Base-by-base conservation (phyloP, 2,113 vertebrate species). In the Serinus canaria region DNA sequence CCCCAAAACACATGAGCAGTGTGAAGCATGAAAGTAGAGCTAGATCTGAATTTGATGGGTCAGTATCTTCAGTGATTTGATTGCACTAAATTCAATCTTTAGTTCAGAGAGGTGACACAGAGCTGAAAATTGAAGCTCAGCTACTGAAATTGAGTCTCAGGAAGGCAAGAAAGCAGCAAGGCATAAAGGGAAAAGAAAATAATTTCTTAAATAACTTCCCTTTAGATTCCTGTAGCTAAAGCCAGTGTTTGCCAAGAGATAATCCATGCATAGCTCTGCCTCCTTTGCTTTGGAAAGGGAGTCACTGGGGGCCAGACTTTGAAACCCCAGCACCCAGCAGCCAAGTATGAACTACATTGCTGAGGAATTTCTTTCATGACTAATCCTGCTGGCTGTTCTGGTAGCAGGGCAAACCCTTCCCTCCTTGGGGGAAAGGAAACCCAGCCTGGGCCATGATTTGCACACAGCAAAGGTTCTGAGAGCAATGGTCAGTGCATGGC, bases 91-190 rank as follows among this genome's bases (percentile, higher is more conserved):
- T 94, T 93, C 68, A 91, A 92, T 93, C 60, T 83, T 74, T 70
- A 63, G 56, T 77, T 88, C 92, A 90, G 72, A 92, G 87, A 82
- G 47, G 92, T 72, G 75, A 67, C 68, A 79, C 37, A 30, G 90
- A 95, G 84, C 70, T 88, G 94, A 88, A 95, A 95, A 94, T 73
- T 91, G 76, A 93, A 89, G 31, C 53, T 95, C 70, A 73, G 67
- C 35, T 87, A 19, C 8, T 73, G 49, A 92, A 96, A 91, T 88
- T 64, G 86, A 85, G 39, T 82, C 46, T 87, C 53, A 17, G 90
- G 58, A 93, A 88, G 49, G 87, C 66, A 92, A 76, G 67, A 79
- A 92, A 83, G 58, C 62, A 87, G 46, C 62, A 59, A 94, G 68
- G 43, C 86, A 89, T 60, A 87, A 68, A 79, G 15, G 53, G 6